These are phyloP conservation scores for Geotrypetes seraphini DNA, from an alignment of 2,797 vertebrate species.

Conservation along the genomic window DNA sequence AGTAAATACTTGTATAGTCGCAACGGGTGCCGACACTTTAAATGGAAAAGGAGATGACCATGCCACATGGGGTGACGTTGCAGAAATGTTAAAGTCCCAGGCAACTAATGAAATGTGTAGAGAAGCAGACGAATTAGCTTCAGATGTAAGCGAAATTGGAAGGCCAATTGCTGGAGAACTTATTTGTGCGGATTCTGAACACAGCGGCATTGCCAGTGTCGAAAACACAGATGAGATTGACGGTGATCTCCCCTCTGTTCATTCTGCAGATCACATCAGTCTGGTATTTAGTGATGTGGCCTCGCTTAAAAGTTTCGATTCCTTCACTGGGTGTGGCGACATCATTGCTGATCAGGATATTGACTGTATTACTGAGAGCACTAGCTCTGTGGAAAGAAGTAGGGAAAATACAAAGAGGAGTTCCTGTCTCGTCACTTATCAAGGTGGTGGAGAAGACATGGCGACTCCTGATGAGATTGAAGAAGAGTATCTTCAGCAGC, in stretches of 20 bases:
- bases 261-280: slow-evolving; percentile 72
- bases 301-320: slow-evolving; percentile 94
- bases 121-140: fast-evolving
- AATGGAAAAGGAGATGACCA: background rate
- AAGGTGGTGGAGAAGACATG: slow-evolving; percentile 96
- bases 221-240: slow-evolving; percentile 34
- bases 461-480: slow-evolving; percentile 81
- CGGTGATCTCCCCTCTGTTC: slow-evolving; percentile 28
- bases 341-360: slow-evolving; percentile 94
- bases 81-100: too few relatives aligned
- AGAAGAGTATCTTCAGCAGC: slow-evolving; percentile 59
- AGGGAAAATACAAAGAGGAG: slow-evolving; percentile 73
- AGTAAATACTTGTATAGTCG: background rate
- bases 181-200: slow-evolving; percentile 32
- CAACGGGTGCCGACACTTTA: fast-evolving
- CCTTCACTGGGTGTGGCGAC: slow-evolving; percentile 90
- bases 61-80: too few relatives aligned
- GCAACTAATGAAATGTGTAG: fast-evolving
- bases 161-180: slow-evolving; percentile 5
- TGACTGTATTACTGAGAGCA: slow-evolving; percentile 77
- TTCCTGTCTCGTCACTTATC: slow-evolving; percentile 89
- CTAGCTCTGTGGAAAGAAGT: slow-evolving; percentile 73
- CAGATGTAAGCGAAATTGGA: background rate
- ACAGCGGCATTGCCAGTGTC: slow-evolving; percentile 32
- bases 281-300: slow-evolving; percentile 75